Evolutionary conservation across 2,113 vertebrate species (phyloP).

Genomic region (Protomyctophum bolini): DNA sequence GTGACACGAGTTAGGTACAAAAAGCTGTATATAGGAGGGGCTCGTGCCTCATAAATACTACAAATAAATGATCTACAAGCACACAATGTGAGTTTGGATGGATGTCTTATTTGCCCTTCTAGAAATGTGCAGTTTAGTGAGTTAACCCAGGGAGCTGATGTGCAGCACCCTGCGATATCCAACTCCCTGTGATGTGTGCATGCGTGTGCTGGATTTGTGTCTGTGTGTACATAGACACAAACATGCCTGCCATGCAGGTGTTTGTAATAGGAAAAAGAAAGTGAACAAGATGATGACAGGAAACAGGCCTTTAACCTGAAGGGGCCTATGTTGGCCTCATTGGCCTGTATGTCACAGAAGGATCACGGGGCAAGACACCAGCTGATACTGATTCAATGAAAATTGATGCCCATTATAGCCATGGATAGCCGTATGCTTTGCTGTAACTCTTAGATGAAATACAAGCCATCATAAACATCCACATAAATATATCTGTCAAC

Average conservation of each 20-base stretch:
- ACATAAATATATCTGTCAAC: constrained; percentile 18
- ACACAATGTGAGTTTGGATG: no score
- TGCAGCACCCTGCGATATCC: constrained; percentile 7
- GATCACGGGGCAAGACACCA: constrained; percentile 30
- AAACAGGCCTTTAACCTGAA: not conserved
- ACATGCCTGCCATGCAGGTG: not conserved
- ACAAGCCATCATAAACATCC: constrained; percentile 37
- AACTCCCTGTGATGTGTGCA: not conserved
- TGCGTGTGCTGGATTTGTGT: constrained; percentile 3
- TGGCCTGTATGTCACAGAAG: not conserved
- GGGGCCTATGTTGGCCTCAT: not conserved
- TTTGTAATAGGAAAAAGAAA: no score
- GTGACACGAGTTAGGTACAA: no score
- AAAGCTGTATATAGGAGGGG: no score
- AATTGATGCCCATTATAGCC: constrained; percentile 40
- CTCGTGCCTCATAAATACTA: no score
- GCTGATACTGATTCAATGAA: constrained; percentile 50
- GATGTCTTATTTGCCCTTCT: not conserved
- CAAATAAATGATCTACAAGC: no score
- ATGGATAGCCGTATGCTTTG: constrained; percentile 50
- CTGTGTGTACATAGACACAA: constrained; percentile 22
- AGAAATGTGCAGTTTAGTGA: constrained; percentile 5
- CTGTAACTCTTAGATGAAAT: constrained; percentile 51
- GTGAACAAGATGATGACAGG: no score
- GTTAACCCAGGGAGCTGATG: not conserved